These are phyloP conservation scores for Antrozous pallidus DNA, from an alignment of 2,797 vertebrate species.

Conservation along the genomic window DNA sequence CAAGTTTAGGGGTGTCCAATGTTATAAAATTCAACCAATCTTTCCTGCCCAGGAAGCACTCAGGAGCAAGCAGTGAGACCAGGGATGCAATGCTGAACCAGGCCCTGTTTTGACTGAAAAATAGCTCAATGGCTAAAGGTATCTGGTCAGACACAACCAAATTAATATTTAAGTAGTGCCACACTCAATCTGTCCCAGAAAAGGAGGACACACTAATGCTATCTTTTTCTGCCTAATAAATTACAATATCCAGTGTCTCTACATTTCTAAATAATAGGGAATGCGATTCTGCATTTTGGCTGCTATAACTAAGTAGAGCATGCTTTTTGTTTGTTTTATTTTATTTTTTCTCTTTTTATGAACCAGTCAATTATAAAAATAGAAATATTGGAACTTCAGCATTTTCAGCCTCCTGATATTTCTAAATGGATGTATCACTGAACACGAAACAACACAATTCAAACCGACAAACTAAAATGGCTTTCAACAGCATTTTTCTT, in stretches of 20 bases:
- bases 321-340: background rate
- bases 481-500: background rate
- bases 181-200: background rate
- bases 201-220: background rate
- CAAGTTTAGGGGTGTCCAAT: background rate
- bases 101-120: background rate
- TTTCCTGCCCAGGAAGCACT: background rate
- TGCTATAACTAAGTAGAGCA: background rate
- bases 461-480: background rate
- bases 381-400: background rate
- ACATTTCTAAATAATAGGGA: background rate
- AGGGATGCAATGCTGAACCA: background rate
- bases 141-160: background rate
- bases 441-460: background rate
- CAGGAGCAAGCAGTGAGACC: accelerated
- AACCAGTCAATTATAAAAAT: background rate
- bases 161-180: background rate
- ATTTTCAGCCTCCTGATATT: background rate
- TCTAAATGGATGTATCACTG: background rate
- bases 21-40: background rate
- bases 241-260: background rate
- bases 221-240: background rate
- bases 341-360: background rate
- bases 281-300: background rate
- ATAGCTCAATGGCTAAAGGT: background rate